Evolutionary conservation across 2,797 vertebrate genomes (phyloP).

Genomic region (Fistularia tabacaria): DNA sequence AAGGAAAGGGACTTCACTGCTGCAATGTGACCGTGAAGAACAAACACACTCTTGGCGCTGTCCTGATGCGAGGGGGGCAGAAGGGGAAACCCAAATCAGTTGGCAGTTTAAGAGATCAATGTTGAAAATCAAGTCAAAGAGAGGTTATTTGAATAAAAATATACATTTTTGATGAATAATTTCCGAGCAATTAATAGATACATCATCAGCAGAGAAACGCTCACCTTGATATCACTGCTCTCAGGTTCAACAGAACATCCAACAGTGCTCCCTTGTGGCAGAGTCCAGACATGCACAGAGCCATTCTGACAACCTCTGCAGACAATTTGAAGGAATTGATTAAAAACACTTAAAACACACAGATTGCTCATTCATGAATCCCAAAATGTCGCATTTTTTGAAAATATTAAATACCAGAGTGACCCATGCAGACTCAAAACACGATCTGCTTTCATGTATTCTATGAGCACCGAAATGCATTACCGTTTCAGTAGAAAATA

Average conservation of each 20-base stretch:
- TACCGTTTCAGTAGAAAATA: not conserved
- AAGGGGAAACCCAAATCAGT: not conserved
- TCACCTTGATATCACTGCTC: slow-evolving; percentile 61
- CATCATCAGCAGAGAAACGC: too few species aligned
- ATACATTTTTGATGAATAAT: not conserved
- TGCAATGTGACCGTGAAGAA: slow-evolving; percentile 79
- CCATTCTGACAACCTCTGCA: slow-evolving; percentile 80
- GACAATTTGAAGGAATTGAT: not conserved
- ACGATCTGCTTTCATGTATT: too few species aligned
- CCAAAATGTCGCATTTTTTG: not conserved
- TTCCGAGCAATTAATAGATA: slow-evolving; percentile 55
- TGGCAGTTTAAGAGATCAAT: not conserved
- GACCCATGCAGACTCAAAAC: too few species aligned
- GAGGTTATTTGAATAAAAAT: not conserved
- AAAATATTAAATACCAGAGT: too few species aligned
- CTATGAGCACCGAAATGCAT: too few species aligned
- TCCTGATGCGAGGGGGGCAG: slow-evolving; percentile 51
- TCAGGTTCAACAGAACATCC: slow-evolving; percentile 66
- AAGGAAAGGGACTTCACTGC: slow-evolving; percentile 79
- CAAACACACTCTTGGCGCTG: slow-evolving; percentile 71
- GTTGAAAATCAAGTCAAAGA: not conserved
- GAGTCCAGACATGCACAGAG: slow-evolving; percentile 76
- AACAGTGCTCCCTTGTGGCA: slow-evolving; percentile 74
- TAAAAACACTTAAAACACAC: too few species aligned
- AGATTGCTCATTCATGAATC: not conserved